Conservation (phyloP, 1,140 invertebrate genomes). For the Hydropsyche tenuis region DNA sequence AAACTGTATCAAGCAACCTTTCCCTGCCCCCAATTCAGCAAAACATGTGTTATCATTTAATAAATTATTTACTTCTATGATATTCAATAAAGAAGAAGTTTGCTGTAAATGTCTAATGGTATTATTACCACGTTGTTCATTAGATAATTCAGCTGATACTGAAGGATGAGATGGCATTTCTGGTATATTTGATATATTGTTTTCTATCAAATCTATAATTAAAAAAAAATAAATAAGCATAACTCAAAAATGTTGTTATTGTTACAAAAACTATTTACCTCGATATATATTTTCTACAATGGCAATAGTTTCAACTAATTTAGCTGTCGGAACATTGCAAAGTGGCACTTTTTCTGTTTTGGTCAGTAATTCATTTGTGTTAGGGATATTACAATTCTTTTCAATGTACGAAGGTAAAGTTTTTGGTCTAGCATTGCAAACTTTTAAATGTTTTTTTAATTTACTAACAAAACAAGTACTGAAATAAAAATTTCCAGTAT, state of each 20-base stretch:
- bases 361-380: slow-evolving; percentile 19
- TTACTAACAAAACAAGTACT: slow-evolving; percentile 77
- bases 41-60: slow-evolving; percentile 69
- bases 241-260: neutral
- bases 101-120: slow-evolving; percentile 75
- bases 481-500: slow-evolving; percentile 48
- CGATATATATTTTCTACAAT: slow-evolving; percentile 61
- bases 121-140: slow-evolving; percentile 67
- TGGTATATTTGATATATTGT: slow-evolving; percentile 55
- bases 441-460: slow-evolving; percentile 74
- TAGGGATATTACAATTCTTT: slow-evolving; percentile 66
- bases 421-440: slow-evolving; percentile 74
- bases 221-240: slow-evolving; percentile 40
- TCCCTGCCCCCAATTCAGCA: slow-evolving; percentile 89
- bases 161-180: slow-evolving; percentile 59
- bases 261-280: slow-evolving; percentile 48
- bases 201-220: slow-evolving; percentile 52
- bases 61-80: slow-evolving; percentile 66
- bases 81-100: slow-evolving; percentile 70
- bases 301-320: slow-evolving; percentile 56
- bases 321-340: slow-evolving; percentile 56
- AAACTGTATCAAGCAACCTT: slow-evolving; percentile 64
- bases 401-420: slow-evolving; percentile 66
- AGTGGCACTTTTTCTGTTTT: slow-evolving; percentile 53
- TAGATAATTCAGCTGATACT: slow-evolving; percentile 66